Percentiles rank a stretch among this genome's conserved stretches.
phyloP scores from a whole-genome alignment of 2,113 vertebrate species.

The Eulacestoma nigropectus region DNA sequence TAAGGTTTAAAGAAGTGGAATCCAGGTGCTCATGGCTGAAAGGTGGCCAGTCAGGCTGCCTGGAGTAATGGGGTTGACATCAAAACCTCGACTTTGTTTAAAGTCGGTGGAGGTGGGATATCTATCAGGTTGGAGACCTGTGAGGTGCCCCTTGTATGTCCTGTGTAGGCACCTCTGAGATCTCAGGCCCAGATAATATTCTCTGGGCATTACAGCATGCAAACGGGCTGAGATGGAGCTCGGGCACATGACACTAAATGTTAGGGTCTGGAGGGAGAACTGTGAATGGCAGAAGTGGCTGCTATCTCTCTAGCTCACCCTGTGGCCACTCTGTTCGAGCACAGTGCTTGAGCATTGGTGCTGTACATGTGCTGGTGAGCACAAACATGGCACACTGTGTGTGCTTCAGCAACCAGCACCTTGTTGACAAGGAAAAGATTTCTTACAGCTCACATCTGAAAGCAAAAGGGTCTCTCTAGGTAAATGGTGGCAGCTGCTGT shows the following conservation, averaged over 20 bases:
- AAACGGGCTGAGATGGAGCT: not conserved
- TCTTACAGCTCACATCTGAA: not conserved
- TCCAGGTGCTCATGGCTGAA: not conserved
- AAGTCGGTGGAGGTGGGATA: not conserved
- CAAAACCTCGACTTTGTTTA: not conserved
- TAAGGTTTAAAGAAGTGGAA: not conserved
- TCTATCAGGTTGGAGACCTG: accelerated
- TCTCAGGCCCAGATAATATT: not conserved
- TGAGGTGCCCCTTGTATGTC: not conserved
- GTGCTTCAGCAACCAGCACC: not conserved
- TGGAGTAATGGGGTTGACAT: not conserved
- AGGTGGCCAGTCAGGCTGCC: not conserved
- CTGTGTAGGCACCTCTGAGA: not conserved
- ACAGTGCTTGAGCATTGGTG: not conserved
- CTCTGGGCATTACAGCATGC: not conserved
- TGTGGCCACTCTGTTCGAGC: not conserved
- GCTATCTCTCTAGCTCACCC: not conserved
- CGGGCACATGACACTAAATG: accelerated
- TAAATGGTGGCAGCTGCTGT: not conserved
- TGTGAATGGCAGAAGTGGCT: not conserved
- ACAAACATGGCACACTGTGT: accelerated
- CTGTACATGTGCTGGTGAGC: accelerated
- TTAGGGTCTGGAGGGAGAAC: not conserved
- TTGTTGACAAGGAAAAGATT: not conserved
- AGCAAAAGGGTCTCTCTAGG: not conserved